phyloP scores from a whole-genome alignment of 2,797 vertebrate genomes.

The Enteromius thamalakanensis region DNA sequence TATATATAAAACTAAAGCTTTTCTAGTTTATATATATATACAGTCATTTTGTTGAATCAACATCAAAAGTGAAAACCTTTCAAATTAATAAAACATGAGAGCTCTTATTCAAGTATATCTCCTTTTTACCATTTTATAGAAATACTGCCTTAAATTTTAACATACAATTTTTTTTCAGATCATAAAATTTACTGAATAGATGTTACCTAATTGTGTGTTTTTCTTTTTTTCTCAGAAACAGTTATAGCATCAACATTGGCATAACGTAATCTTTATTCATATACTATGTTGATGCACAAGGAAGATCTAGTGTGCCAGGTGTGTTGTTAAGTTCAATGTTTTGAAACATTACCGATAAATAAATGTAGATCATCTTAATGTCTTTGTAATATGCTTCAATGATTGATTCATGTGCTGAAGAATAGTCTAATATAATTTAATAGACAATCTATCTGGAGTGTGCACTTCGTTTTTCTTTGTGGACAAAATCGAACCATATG shows the following conservation, averaged over 20 bases:
- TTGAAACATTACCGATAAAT: slow-evolving; percentile 13
- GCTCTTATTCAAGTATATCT: background rate
- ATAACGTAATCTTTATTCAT: background rate
- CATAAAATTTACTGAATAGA: background rate
- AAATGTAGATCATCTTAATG: slow-evolving; percentile 3
- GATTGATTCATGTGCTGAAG: background rate
- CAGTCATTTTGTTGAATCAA: too few species aligned
- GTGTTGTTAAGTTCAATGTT: background rate
- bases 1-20: too few species aligned
- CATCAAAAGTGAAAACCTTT: too few species aligned
- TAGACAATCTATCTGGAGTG: background rate
- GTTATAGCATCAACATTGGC: background rate
- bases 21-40: too few species aligned
- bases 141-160: background rate
- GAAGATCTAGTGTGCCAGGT: background rate
- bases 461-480: background rate
- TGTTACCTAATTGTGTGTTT: background rate
- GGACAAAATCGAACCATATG: background rate
- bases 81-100: background rate
- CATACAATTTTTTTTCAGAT: background rate
- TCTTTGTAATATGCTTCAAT: slow-evolving; percentile 9
- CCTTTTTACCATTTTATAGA: background rate
- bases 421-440: slow-evolving; percentile 3
- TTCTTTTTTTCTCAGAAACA: background rate
- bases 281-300: background rate